Conservation (phyloP, 2,113 vertebrate genomes). For the Globicephala melas region DNA sequence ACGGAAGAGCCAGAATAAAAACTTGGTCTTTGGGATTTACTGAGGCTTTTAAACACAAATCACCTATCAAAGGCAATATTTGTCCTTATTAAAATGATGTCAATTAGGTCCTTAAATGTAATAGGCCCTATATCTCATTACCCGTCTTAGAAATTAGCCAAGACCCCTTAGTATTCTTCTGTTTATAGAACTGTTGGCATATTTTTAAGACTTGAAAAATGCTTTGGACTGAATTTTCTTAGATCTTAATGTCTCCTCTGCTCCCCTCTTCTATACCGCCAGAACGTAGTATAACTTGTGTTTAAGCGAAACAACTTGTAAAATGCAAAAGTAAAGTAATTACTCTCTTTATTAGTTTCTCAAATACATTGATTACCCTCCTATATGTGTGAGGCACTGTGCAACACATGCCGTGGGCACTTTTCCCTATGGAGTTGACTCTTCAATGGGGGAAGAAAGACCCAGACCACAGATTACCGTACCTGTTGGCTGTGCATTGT, state of each 20-base stretch:
- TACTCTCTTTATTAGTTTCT: background rate
- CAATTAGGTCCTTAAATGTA: background rate
- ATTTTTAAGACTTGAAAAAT: constrained; percentile 49
- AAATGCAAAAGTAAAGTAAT: background rate
- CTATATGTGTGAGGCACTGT: background rate
- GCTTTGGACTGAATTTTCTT: background rate
- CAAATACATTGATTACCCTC: background rate
- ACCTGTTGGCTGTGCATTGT: background rate
- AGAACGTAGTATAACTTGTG: background rate
- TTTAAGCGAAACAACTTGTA: constrained; percentile 20
- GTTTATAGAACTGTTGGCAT: constrained; percentile 13
- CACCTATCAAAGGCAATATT: constrained; percentile 34
- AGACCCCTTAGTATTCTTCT: background rate
- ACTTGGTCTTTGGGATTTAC: constrained; percentile 27
- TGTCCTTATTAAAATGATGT: constrained; percentile 25
- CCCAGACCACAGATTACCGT: background rate
- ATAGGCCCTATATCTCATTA: constrained; percentile 14
- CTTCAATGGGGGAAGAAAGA: background rate
- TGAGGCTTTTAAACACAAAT: constrained; percentile 23
- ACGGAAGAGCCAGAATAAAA: background rate
- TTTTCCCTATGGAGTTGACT: background rate
- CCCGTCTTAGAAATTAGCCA: constrained; percentile 15
- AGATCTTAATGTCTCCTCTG: background rate
- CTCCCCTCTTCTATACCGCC: background rate
- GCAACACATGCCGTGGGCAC: background rate